Conservation (phyloP, 2,888 invertebrate species). For the Dermolepida albohirtum region DNA sequence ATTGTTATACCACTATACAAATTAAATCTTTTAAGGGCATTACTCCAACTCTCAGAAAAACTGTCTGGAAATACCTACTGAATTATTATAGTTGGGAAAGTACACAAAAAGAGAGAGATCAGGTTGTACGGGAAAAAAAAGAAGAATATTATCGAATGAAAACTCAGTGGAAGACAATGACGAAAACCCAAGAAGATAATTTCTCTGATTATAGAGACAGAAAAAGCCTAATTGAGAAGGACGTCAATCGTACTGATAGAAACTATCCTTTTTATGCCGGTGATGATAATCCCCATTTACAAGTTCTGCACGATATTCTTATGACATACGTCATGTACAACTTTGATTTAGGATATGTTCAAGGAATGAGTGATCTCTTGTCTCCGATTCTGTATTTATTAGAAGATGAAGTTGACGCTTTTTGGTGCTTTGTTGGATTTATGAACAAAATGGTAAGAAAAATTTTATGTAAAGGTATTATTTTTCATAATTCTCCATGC, state of each 20-base stretch:
- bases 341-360: conserved; percentile 96
- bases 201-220: conserved; percentile 91
- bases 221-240: conserved; percentile 96
- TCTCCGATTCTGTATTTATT: conserved; percentile 91
- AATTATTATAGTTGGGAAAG: conserved; percentile 90
- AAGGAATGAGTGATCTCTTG: conserved; percentile 97
- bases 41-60: conserved; percentile 77
- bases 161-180: conserved; percentile 94
- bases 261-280: conserved; percentile 93
- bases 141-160: conserved; percentile 96
- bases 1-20: conserved; percentile 22
- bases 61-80: conserved; percentile 95
- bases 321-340: conserved; percentile 99
- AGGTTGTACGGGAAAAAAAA: conserved; percentile 77
- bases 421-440: conserved; percentile 99
- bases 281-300: conserved; percentile 90
- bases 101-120: conserved; percentile 77
- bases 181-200: conserved; percentile 85
- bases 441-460: conserved; percentile 91
- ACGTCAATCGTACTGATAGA: conserved; percentile 95
- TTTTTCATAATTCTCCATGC: too few relatives aligned
- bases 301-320: conserved; percentile 87
- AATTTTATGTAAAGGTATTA: not conserved
- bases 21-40: conserved; percentile 73
- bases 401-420: conserved; percentile 94